Conservation (phyloP, 2,113 vertebrate species). For the Epinephelus cyanopodus region DNA sequence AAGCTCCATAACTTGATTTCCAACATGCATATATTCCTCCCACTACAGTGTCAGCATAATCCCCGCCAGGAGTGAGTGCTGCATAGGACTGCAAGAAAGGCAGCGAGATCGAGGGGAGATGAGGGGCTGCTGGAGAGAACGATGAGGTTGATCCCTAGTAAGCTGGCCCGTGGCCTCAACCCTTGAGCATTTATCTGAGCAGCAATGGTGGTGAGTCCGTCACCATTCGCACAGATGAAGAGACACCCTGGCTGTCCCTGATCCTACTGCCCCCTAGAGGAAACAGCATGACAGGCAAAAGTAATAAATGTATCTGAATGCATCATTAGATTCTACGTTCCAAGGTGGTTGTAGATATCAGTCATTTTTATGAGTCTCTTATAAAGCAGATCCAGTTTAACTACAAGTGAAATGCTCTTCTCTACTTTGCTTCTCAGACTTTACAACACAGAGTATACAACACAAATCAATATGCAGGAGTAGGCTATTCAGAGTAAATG, state of each 20-base stretch:
- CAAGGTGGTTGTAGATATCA: slow-evolving; percentile 48
- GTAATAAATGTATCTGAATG: slow-evolving; percentile 48
- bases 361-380: slow-evolving; percentile 58
- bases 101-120: slow-evolving; percentile 26
- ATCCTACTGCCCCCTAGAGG: slow-evolving; percentile 75
- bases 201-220: slow-evolving; percentile 43
- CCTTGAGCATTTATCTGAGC: slow-evolving; percentile 65
- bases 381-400: slow-evolving; percentile 41
- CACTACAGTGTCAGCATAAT: slow-evolving; percentile 71
- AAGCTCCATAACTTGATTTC: slow-evolving; percentile 73
- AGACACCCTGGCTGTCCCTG: slow-evolving; percentile 51
- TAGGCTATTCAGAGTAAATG: slow-evolving; percentile 38
- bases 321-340: slow-evolving; percentile 27
- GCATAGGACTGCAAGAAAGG: slow-evolving; percentile 36
- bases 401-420: slow-evolving; percentile 46
- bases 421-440: slow-evolving; percentile 38
- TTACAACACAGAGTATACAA: slow-evolving; percentile 35
- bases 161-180: slow-evolving; percentile 69
- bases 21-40: slow-evolving; percentile 60
- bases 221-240: slow-evolving; percentile 39
- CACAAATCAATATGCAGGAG: slow-evolving; percentile 60
- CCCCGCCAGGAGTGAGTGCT: slow-evolving; percentile 66
- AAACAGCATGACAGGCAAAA: slow-evolving; percentile 44
- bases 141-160: slow-evolving; percentile 72
- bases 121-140: slow-evolving; percentile 31